These are phyloP conservation scores for Cichlasoma orientale DNA, from an alignment of 2,797 vertebrate species.

Conservation along the genomic window DNA sequence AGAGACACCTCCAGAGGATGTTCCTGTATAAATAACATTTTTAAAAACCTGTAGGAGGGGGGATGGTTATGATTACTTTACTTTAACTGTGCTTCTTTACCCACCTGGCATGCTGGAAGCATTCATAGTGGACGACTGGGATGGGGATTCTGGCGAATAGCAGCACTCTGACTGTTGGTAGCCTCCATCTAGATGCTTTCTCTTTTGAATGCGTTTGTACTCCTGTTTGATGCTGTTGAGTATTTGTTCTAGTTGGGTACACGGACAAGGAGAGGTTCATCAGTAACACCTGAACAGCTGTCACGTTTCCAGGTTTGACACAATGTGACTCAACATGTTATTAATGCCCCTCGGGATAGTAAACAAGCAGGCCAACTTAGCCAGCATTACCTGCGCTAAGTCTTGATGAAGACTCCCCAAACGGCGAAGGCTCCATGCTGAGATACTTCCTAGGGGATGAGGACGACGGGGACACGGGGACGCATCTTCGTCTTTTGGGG, in stretches of 20 bases:
- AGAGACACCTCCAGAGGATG: slow-evolving; percentile 87
- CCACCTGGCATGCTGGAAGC: slow-evolving; percentile 87
- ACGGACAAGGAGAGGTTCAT: background rate
- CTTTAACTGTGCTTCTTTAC: background rate
- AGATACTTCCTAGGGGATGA: slow-evolving; percentile 96
- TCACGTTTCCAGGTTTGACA: background rate
- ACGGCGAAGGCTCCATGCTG: slow-evolving; percentile 94
- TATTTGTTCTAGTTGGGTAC: slow-evolving; percentile 90
- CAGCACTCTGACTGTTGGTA: slow-evolving; percentile 91
- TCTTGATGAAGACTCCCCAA: slow-evolving; percentile 91
- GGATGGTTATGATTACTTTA: background rate
- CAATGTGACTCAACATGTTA: slow-evolving; percentile 29
- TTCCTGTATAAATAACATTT: slow-evolving; percentile 51
- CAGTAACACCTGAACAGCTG: slow-evolving; percentile 1
- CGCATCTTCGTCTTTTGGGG: slow-evolving; percentile 92
- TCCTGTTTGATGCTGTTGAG: slow-evolving; percentile 99
- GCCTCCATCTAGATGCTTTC: slow-evolving; percentile 95
- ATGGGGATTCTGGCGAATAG: slow-evolving; percentile 91
- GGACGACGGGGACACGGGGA: slow-evolving; percentile 86
- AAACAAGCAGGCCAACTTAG: slow-evolving; percentile 36
- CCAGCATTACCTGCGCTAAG: slow-evolving; percentile 88
- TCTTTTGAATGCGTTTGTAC: slow-evolving; percentile 98
- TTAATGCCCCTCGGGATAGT: slow-evolving; percentile 1
- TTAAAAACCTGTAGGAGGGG: too few species aligned
- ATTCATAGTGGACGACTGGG: slow-evolving; percentile 88